Conservation (phyloP, 2,888 invertebrate species). For the Sialis fuliginosa region DNA sequence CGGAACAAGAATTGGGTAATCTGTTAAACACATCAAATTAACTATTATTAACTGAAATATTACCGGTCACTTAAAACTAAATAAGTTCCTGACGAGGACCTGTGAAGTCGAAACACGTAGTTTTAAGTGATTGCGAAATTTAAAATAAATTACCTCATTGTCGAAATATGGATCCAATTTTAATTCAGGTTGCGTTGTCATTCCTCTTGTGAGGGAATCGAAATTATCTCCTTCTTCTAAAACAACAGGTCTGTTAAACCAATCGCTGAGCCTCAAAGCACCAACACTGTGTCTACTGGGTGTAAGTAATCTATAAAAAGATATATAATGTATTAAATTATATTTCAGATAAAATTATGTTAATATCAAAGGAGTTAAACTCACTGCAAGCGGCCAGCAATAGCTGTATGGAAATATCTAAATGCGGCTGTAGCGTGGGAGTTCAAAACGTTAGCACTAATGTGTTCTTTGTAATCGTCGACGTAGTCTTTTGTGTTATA, state of each 20-base stretch:
- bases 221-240: constrained; percentile 46
- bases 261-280: constrained; percentile 48
- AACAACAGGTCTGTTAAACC: constrained; percentile 47
- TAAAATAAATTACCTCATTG: constrained; percentile 41
- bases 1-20: constrained; percentile 50
- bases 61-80: too few relatives aligned
- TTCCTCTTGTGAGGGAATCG: constrained; percentile 55
- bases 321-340: constrained; percentile 5
- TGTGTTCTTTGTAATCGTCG: constrained; percentile 45
- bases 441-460: constrained; percentile 45
- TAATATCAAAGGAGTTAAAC: constrained; percentile 17
- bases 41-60: too few relatives aligned
- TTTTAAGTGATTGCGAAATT: constrained; percentile 20
- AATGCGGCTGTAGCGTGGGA: constrained; percentile 57
- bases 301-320: constrained; percentile 31
- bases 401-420: constrained; percentile 54
- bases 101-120: background rate
- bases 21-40: constrained; percentile 21
- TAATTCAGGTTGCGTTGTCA: constrained; percentile 59
- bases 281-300: constrained; percentile 35
- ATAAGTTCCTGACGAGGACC: constrained; percentile 1
- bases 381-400: constrained; percentile 51
- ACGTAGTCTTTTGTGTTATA: constrained; percentile 39
- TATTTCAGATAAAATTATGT: background rate
- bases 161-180: constrained; percentile 63